Evolutionary conservation across 2,113 vertebrate species (phyloP).

Genomic region (Tenebrosternarchus preto): DNA sequence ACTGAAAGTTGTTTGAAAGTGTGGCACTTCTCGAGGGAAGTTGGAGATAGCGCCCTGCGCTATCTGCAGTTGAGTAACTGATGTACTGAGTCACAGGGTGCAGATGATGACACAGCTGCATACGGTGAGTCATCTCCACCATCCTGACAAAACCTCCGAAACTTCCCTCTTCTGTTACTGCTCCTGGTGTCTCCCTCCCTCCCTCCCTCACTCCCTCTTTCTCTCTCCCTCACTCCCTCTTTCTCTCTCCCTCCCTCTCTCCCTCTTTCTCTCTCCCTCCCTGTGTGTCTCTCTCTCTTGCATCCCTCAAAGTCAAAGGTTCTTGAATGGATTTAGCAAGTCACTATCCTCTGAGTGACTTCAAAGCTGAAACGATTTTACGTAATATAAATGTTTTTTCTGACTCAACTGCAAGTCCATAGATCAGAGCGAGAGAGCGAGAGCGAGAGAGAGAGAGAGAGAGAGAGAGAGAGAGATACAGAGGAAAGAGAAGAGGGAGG

Average conservation of each 20-base stretch:
- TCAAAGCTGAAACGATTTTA: constrained; percentile 37
- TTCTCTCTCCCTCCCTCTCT: not conserved
- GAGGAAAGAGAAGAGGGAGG: not conserved
- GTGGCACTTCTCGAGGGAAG: constrained; percentile 11
- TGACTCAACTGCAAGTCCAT: constrained; percentile 40
- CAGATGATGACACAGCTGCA: constrained; percentile 36
- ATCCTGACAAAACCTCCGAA: constrained; percentile 44
- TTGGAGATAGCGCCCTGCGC: constrained; percentile 46
- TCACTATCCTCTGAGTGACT: constrained; percentile 21
- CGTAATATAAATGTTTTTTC: constrained; percentile 47
- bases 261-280: not conserved
- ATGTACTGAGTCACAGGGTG: constrained; percentile 63
- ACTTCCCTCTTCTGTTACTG: constrained; percentile 38
- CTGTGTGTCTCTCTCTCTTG: not conserved
- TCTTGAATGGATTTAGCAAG: constrained; percentile 33
- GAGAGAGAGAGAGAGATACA: not conserved
- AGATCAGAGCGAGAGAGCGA: constrained; percentile 1
- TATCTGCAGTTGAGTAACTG: constrained; percentile 57
- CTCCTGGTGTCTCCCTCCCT: constrained; percentile 7
- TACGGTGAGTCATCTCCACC: constrained; percentile 60
- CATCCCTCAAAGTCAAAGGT: constrained; percentile 27
- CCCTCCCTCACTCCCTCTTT: too few species aligned
- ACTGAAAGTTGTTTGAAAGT: constrained; percentile 31
- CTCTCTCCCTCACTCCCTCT: not conserved
- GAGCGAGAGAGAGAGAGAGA: not conserved